These are phyloP conservation scores for Sebastes oblongus DNA, from an alignment of 2,797 vertebrate species.

Conservation along the genomic window DNA sequence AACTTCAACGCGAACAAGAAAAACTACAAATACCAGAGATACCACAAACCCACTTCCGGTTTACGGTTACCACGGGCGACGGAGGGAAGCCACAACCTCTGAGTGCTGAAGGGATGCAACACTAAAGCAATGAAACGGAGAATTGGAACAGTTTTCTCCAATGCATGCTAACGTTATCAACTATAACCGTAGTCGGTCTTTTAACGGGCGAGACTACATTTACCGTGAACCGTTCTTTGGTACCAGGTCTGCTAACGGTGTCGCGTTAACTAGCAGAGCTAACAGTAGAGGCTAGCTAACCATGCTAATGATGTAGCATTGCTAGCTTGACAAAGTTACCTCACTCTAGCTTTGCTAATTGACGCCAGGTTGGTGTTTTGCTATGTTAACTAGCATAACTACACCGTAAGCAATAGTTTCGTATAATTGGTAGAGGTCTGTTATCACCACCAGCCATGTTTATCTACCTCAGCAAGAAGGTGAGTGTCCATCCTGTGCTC, in stretches of 20 bases:
- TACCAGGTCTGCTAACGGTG: neutral
- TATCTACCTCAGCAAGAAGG: conserved; percentile 96
- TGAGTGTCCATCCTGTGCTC: conserved; percentile 64
- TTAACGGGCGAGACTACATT: neutral
- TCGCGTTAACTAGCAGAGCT: conserved; percentile 27
- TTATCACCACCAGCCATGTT: conserved; percentile 82
- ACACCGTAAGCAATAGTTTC: neutral
- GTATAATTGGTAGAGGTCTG: neutral
- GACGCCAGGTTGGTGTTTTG: neutral
- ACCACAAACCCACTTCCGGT: conserved; percentile 59
- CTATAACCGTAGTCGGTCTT: fast-evolving
- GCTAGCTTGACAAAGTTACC: neutral
- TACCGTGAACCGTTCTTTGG: neutral
- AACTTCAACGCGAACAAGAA: neutral
- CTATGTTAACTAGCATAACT: neutral
- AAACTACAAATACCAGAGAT: conserved; percentile 69
- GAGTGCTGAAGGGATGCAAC: fast-evolving
- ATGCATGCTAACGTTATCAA: fast-evolving
- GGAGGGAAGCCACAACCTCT: conserved; percentile 43
- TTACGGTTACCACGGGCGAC: conserved; percentile 82
- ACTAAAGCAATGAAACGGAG: neutral
- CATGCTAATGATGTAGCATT: neutral
- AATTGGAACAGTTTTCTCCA: neutral
- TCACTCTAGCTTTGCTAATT: neutral
- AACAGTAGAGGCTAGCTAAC: conserved; percentile 15